Base-by-base conservation (phyloP, 2,797 vertebrate species). In the Microctenopoma steveboyesi region DNA sequence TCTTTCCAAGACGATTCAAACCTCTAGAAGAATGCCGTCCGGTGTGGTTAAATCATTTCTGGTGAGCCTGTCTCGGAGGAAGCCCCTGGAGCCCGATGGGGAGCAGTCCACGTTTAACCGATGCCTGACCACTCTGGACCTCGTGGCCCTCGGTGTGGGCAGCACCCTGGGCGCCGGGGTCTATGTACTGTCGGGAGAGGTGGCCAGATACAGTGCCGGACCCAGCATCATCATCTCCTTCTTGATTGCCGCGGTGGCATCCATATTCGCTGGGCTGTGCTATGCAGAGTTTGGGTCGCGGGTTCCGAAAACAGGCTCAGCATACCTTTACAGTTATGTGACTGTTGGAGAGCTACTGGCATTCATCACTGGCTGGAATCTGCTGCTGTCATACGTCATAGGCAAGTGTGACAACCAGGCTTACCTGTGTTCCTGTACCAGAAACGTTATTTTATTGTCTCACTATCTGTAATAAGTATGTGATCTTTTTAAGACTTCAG, bases 281-380 rank as follows among this genome's bases (percentile, higher is more conserved):
- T 97, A 96, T 0, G 94, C 95, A 0, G 95, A 97, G 82, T 92
- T 97, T 0, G 96, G 96, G 45, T 88, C 95, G 4, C 87, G 94
- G 0, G 94, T 96, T 40, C 96, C 96, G 9, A 92, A 96, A 77
- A 95, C 95, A 0, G 95, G 96, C 50, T 97, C 96, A 0, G 95
- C 94, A 9, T 97, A 97, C 87, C 94, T 97, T 35, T 97, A 97
- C 92, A 96, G 94, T 87, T 97, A 96, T 0, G 90, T 96, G 83
- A 95, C 95, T 0, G 87, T 96, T n/a, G 96, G 96, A 0, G 96
- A 97, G 86, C 88, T 97, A 54, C 93, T 95, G 90, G 95, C 95
- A 2, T 97, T 97, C 56, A 79, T 95, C 4, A 92, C 96, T 0
- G 96, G 95, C 0, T 97, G 96, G 96, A 97, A 97, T 82, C 91